phyloP scores from a whole-genome alignment of 2,888 invertebrate genomes.

The Drosophila nigritarsus region DNA sequence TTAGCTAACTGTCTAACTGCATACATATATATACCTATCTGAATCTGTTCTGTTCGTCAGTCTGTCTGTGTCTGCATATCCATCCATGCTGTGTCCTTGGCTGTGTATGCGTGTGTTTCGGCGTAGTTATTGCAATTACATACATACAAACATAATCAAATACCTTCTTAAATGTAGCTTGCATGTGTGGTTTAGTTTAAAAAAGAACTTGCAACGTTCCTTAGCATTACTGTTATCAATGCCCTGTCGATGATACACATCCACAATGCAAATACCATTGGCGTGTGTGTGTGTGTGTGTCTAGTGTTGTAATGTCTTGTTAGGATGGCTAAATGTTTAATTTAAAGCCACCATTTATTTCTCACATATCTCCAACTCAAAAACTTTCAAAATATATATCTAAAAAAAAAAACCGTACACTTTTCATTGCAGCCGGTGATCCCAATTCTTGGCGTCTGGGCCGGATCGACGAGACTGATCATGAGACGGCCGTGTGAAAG shows the following conservation, averaged over 20 bases:
- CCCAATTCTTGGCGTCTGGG: conserved; percentile 93
- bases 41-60: conserved; percentile 29
- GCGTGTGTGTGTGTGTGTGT: conserved; percentile 5
- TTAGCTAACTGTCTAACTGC: conserved; percentile 4
- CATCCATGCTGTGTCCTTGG: not conserved
- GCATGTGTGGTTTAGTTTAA: conserved; percentile 39
- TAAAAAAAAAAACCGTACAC: not conserved
- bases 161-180: conserved; percentile 14
- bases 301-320: conserved; percentile 4
- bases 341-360: conserved; percentile 9
- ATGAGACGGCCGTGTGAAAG: conserved; percentile 91
- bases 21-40: conserved; percentile 19
- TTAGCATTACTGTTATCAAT: not conserved
- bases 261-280: conserved; percentile 3
- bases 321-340: conserved; percentile 2
- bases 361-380: conserved; percentile 13
- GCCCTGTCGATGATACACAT: conserved; percentile 1
- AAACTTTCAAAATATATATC: not conserved
- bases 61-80: conserved; percentile 1
- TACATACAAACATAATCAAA: not conserved
- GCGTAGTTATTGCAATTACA: conserved; percentile 9
- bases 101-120: conserved; percentile 6
- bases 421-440: conserved; percentile 87
- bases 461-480: conserved; percentile 92
- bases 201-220: not conserved